Evolutionary conservation across 2,797 vertebrate species (phyloP), one percentile per base, ranked within the genome.

Genomic region (Thamnophis elegans): DNA sequence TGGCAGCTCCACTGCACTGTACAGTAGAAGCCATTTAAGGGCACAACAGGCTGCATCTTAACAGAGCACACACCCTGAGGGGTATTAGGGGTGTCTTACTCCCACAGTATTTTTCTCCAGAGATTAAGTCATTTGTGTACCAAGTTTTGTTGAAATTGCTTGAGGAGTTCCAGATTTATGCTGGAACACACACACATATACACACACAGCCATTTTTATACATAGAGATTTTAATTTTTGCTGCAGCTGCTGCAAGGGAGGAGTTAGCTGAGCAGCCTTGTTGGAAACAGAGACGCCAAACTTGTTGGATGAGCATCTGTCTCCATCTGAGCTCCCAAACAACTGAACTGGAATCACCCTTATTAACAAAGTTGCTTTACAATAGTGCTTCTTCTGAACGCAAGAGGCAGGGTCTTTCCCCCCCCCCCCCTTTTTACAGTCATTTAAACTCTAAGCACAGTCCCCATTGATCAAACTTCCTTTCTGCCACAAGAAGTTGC

Each of bases 311-410:
- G 25, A 88, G 25, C 22, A 25, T n/a, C 9, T 14, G n/a, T 89
- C 42, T 62, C 54, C 51, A 51, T 59, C 28, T 9, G 7, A 90
- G 10, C 20, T 22, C 92, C 92, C 93, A 93, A 90, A 93, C 95
- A 95, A 95, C 95, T 95, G 96, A 95, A 92, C 60, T 94, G 94
- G 95, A 96, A 85, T 96, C 96, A 96, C 51, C 87, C 92, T 87
- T 92, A 86, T 90, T 92, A 95, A 96, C 93, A 95, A 94, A 91
- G 89, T 85, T 87, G 56, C 94, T 94, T 85, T 85, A 90, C 36
- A 87, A 92, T 51, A 95, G 94, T 89, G 78, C 89, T 95, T 92
- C 92, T 90, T 90, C 87, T 85, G 95, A 96, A 94, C 51, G 89
- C 93, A 36, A 78, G 51, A 90, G 53, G 60, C 0, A 0, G 55